Percentiles rank a stretch among this genome's conserved stretches.
Evolutionary conservation across 1,140 invertebrate species (phyloP).

Genomic region (Drosophila arizonae): DNA sequence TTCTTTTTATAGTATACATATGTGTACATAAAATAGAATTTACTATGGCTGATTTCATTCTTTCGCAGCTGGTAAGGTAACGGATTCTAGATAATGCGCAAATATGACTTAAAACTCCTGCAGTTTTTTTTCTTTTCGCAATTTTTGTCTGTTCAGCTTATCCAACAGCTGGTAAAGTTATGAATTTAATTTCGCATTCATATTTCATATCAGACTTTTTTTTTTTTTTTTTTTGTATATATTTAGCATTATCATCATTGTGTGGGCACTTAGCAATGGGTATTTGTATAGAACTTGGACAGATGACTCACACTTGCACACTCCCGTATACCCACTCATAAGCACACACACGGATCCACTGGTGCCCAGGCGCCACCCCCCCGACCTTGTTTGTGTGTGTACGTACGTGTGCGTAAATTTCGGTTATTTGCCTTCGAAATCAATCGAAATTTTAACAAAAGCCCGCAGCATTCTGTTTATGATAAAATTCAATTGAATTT

Average conservation of each 20-base stretch:
- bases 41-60: no score
- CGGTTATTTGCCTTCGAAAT: conserved; percentile 52
- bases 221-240: background rate
- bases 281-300: conserved; percentile 25
- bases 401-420: conserved; percentile 28
- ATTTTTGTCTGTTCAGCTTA: no score
- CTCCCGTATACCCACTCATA: background rate
- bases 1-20: no score
- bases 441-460: conserved; percentile 69
- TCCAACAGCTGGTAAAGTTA: background rate
- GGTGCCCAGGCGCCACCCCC: background rate
- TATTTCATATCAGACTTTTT: conserved; percentile 12
- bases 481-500: conserved; percentile 69
- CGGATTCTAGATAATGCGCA: no score
- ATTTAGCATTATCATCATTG: conserved; percentile 45
- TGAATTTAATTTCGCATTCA: background rate
- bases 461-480: conserved; percentile 69
- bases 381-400: conserved; percentile 4
- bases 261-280: conserved; percentile 20
- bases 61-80: no score
- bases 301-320: conserved; percentile 37
- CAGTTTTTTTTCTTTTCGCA: no score
- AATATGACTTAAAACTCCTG: no score
- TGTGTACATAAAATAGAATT: no score
- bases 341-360: conserved; percentile 1